Conservation (phyloP, 2,113 vertebrate genomes). For the Nymphicus hollandicus region DNA sequence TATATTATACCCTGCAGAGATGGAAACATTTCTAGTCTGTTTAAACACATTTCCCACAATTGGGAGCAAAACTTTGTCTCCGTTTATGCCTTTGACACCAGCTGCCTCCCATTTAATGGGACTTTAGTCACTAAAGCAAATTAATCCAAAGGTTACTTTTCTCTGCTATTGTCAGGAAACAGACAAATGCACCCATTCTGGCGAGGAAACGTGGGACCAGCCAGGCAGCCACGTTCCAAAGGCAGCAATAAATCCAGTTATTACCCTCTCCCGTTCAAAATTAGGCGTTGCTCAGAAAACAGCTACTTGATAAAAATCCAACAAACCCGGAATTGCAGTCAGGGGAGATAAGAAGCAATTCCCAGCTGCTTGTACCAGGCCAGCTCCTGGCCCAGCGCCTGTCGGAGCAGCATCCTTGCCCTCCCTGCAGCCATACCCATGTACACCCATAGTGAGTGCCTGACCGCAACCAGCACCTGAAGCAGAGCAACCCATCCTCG, state of each 20-base stretch:
- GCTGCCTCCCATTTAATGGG: conserved; percentile 68
- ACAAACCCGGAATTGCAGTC: neutral
- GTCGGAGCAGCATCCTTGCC: neutral
- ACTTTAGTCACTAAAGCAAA: conserved; percentile 58
- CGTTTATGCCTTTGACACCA: conserved; percentile 69
- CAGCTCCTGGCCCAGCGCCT: neutral
- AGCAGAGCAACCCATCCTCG: neutral
- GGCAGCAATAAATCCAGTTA: conserved; percentile 31
- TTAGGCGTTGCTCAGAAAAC: neutral
- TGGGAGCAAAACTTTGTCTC: conserved; percentile 68
- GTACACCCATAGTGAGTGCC: rapidly evolving
- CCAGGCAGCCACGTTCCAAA: neutral
- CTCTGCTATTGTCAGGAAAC: conserved; percentile 38
- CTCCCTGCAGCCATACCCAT: rapidly evolving
- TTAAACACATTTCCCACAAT: conserved; percentile 70
- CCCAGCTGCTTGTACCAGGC: neutral
- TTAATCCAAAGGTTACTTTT: conserved; percentile 70
- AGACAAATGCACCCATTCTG: conserved; percentile 29
- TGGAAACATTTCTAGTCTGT: conserved; percentile 68
- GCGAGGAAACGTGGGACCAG: neutral
- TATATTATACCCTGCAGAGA: conserved; percentile 69
- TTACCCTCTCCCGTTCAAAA: conserved; percentile 25
- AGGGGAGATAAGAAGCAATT: neutral
- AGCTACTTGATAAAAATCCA: conserved; percentile 20
- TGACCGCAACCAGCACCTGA: neutral